Evolutionary conservation across 92 coral and sea anemone species (phyloP).

Genomic region (Phenganax stokvisi): DNA sequence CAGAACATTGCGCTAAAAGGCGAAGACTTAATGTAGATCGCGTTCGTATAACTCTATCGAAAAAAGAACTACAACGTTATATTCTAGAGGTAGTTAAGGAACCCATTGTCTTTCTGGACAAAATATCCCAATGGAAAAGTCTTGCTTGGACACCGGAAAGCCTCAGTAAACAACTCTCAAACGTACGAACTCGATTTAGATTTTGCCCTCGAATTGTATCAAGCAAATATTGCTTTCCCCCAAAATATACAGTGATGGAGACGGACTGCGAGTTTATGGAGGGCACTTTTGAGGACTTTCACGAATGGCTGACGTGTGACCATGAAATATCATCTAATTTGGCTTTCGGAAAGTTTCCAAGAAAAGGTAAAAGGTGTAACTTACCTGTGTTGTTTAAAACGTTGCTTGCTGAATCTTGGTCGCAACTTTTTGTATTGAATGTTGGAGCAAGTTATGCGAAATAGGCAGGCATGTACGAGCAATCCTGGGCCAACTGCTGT

Average conservation of each 20-base stretch:
- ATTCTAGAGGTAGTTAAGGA: conserved; percentile 34
- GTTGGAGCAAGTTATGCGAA: too few relatives aligned
- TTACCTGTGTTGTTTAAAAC: background rate
- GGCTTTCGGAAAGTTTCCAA: conserved; percentile 63
- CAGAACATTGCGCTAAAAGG: conserved; percentile 15
- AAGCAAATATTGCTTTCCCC: conserved; percentile 34
- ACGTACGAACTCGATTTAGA: conserved; percentile 67
- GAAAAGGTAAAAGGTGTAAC: conserved; percentile 38
- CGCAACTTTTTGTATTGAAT: background rate
- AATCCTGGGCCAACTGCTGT: background rate
- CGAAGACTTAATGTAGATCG: conserved; percentile 32
- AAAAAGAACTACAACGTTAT: conserved; percentile 33
- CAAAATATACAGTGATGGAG: conserved; percentile 63
- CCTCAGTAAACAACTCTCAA: conserved; percentile 59
- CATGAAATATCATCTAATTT: conserved; percentile 49
- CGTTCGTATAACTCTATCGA: conserved; percentile 17
- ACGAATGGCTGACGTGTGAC: conserved; percentile 68
- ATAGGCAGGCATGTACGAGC: background rate
- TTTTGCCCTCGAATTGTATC: conserved; percentile 53
- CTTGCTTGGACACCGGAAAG: conserved; percentile 70
- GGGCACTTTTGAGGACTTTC: conserved; percentile 66
- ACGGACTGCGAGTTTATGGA: conserved; percentile 71
- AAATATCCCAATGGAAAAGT: conserved; percentile 62
- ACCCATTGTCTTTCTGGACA: conserved; percentile 60
- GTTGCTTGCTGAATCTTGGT: background rate